Evolutionary conservation across 2,113 vertebrate species (phyloP).

Genomic region (Calidris pygmaea): DNA sequence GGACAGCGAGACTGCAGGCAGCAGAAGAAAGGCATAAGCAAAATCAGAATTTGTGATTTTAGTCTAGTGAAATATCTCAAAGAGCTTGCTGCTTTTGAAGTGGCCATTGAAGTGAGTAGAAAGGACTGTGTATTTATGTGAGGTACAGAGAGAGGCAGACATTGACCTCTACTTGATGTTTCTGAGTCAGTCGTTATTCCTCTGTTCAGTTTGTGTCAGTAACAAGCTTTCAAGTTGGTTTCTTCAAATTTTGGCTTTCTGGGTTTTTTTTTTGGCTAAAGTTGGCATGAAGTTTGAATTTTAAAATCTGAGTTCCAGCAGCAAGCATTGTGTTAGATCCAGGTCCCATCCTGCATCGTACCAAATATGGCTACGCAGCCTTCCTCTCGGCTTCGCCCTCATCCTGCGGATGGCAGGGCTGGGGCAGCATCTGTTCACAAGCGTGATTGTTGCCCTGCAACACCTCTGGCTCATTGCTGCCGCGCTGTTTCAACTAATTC

Average conservation of each 20-base stretch:
- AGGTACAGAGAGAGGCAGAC: background rate
- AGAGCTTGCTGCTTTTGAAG: constrained; percentile 13
- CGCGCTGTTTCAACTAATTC: background rate
- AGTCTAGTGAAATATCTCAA: background rate
- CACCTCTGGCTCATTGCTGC: background rate
- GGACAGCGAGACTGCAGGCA: background rate
- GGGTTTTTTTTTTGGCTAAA: background rate
- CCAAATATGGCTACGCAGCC: background rate
- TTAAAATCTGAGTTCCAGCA: background rate
- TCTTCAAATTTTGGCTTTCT: background rate
- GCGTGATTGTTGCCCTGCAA: background rate
- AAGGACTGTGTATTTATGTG: background rate
- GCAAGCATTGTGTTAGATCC: background rate
- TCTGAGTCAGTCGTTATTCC: constrained; percentile 6
- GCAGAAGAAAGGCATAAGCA: background rate
- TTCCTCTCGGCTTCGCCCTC: background rate
- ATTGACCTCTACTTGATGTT: constrained; percentile 42
- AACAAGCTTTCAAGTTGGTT: constrained; percentile 20
- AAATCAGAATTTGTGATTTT: background rate
- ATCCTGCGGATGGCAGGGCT: background rate
- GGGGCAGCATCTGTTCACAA: background rate
- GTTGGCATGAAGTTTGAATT: background rate
- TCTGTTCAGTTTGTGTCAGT: constrained; percentile 8
- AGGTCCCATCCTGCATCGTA: background rate
- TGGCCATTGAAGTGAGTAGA: background rate